Base-by-base conservation (phyloP, 2,113 vertebrate genomes). In the Cervus canadensis region DNA sequence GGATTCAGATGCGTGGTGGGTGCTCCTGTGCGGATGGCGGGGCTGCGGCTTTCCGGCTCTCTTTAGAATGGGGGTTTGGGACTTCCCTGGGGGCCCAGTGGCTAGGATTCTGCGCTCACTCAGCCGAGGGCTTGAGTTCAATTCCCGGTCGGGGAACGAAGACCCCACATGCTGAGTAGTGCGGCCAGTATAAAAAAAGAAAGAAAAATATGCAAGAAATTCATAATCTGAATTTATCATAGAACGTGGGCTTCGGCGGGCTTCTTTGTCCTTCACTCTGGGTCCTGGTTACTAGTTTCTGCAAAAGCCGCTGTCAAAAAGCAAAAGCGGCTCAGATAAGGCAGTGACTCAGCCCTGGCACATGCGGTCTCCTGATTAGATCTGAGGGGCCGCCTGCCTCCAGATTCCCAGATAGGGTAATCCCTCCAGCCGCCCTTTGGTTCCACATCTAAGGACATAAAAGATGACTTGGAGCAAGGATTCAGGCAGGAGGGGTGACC, bases 1-100 rank as follows among this genome's bases (percentile, higher is more conserved):
- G 4, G 28, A 11, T 9, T 33, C 43, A 28, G 33, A 6, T 0
- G 9, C 9, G 2, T 1, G 56, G 30, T 1, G 19, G 60, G 15
- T 15, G 13, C 2, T 26, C 19, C 33, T 6, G 10, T 48, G 60
- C 15, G 5, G 67, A 5, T 2, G 25, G 6, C 33, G 36, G 67
- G 19, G 30, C 45, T 26, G 40, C 23, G 9, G 25, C 52, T 26
- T 30, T 64, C 60, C n/a, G 15, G 57, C 17, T 81, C 6, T 76
- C 92, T 88, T 45, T 64, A 30, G 28, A 86, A 81, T 12, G 40
- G 78, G 45, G 59, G 28, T 33, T 81, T 19, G 45, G 78, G 28
- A 81, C 28, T 81, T 50, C 28, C 78, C 78, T 50, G 45, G 16
- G 8, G 28, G 15, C 30, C 28, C 5, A 2, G 28, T 81, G 78